phyloP scores from a whole-genome alignment of 2,888 invertebrate species.

The Melangyna quadrimaculata region DNA sequence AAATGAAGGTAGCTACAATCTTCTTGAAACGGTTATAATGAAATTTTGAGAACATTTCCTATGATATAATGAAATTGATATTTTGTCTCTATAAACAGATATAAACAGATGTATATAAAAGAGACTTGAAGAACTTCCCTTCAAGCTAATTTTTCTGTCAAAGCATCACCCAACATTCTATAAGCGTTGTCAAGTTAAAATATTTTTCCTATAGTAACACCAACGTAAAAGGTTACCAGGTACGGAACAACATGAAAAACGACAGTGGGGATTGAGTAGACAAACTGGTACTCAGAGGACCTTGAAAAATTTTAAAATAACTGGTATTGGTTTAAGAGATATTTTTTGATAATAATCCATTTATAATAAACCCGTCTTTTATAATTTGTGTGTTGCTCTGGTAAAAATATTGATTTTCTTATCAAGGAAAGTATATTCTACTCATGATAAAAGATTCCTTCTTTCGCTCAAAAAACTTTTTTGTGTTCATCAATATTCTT shows the following conservation, averaged over 20 bases:
- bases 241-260: background rate
- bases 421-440: no score
- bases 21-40: constrained; percentile 39
- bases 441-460: no score
- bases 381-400: no score
- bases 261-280: background rate
- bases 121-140: constrained; percentile 19
- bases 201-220: background rate
- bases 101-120: constrained; percentile 51
- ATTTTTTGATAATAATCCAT: no score
- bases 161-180: background rate
- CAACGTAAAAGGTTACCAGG: background rate
- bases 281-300: no score
- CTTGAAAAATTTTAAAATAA: no score
- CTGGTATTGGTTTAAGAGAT: no score
- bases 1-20: no score
- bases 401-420: no score
- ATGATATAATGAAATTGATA: constrained; percentile 70
- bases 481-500: no score
- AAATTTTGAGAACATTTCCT: constrained; percentile 60
- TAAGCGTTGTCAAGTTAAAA: background rate
- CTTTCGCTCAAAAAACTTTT: no score
- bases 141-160: background rate
- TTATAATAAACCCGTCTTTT: no score
- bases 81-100: constrained; percentile 42